phyloP scores from a whole-genome alignment of 2,113 vertebrate species.

The Hemiscyllium ocellatum region DNA sequence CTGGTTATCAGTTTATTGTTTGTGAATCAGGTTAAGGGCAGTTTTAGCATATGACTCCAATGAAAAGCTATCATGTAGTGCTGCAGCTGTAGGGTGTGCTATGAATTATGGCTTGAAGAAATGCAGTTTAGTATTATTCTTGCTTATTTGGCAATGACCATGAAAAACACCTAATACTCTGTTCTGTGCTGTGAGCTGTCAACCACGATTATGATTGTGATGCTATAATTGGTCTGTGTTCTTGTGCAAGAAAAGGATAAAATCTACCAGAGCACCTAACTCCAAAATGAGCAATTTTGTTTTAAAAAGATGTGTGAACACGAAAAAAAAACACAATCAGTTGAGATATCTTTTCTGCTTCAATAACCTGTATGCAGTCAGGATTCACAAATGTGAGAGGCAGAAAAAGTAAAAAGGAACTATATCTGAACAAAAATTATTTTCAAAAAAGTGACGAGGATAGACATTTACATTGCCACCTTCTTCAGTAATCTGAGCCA shows the following conservation, averaged over 20 bases:
- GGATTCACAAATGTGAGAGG: not conserved
- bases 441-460: not conserved
- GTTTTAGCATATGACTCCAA: not conserved
- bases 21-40: not conserved
- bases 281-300: not conserved
- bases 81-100: not conserved
- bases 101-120: not conserved
- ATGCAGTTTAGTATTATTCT: not conserved
- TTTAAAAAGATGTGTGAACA: not conserved
- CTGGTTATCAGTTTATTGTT: not conserved
- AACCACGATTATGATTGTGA: not conserved
- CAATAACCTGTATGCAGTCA: no score
- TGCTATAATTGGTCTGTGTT: not conserved
- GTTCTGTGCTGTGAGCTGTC: not conserved
- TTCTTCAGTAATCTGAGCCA: not conserved
- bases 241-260: not conserved
- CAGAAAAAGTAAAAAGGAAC: not conserved
- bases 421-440: not conserved
- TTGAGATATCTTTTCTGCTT: not conserved
- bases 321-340: not conserved
- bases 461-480: not conserved
- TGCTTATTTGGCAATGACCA: not conserved
- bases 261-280: not conserved
- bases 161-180: not conserved
- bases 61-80: not conserved